Conservation (phyloP, 2,888 invertebrate species). For the Pyralis farinalis region DNA sequence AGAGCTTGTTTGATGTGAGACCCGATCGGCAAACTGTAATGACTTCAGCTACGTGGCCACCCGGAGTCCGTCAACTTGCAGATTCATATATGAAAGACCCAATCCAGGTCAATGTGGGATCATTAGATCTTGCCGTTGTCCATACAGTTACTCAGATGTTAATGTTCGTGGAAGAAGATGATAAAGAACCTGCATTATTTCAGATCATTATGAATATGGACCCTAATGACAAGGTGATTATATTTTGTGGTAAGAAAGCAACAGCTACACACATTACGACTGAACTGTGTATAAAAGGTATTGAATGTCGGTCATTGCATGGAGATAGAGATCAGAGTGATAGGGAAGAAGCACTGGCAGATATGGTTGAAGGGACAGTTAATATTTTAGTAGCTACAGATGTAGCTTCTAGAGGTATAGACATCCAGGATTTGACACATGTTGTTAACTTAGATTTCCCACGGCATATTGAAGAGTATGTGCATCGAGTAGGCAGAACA, state of each 20-base stretch:
- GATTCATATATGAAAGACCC: slow-evolving; percentile 94
- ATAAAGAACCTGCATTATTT: slow-evolving; percentile 84
- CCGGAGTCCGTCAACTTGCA: slow-evolving; percentile 91
- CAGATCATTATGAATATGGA: slow-evolving; percentile 87
- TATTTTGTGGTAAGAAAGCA: slow-evolving; percentile 94
- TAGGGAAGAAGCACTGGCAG: slow-evolving; percentile 90
- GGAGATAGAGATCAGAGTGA: slow-evolving; percentile 92
- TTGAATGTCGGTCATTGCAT: slow-evolving; percentile 90
- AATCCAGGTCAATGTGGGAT: slow-evolving; percentile 94
- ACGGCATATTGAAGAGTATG: slow-evolving; percentile 96
- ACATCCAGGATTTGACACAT: slow-evolving; percentile 93
- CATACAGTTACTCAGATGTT: slow-evolving; percentile 93
- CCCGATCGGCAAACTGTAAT: slow-evolving; percentile 97
- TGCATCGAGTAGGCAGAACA: slow-evolving; percentile 97
- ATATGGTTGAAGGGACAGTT: slow-evolving; percentile 89
- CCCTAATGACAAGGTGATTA: slow-evolving; percentile 90
- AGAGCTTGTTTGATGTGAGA: slow-evolving; percentile 88
- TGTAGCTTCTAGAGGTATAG: slow-evolving; percentile 96
- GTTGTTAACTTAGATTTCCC: slow-evolving; percentile 97
- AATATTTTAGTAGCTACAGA: slow-evolving; percentile 96
- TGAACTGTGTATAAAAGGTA: slow-evolving; percentile 86
- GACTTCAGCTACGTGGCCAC: slow-evolving; percentile 98
- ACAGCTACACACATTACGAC: slow-evolving; percentile 91
- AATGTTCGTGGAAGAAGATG: slow-evolving; percentile 85
- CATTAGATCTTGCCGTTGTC: slow-evolving; percentile 92